These are phyloP conservation scores for Brachypalpus laphriformis DNA, from an alignment of 2,888 invertebrate species.

Conservation along the genomic window DNA sequence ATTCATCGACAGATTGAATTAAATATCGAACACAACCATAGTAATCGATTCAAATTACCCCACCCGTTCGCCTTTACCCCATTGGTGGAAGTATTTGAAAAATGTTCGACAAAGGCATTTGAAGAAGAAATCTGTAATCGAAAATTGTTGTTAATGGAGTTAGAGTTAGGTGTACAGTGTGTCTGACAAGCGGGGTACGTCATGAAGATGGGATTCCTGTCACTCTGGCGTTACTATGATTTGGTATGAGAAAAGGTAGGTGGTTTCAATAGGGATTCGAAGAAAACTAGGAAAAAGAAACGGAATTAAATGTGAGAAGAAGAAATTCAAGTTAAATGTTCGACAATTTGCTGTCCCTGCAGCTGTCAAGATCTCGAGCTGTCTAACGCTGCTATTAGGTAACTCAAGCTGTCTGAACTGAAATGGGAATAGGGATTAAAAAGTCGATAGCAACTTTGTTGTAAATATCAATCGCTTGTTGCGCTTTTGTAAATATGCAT, in stretches of 20 bases:
- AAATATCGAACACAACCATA: slow-evolving; percentile 10
- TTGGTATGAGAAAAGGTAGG: neutral
- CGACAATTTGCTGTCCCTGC: no score
- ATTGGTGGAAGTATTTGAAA: slow-evolving; percentile 19
- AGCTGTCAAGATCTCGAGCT: no score
- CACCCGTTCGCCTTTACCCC: slow-evolving; percentile 8
- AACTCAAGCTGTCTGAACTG: no score
- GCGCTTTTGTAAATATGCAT: no score
- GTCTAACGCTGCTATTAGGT: no score
- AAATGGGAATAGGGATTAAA: no score
- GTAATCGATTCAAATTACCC: slow-evolving; percentile 20
- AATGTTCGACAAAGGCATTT: slow-evolving; percentile 18
- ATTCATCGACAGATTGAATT: slow-evolving; percentile 48
- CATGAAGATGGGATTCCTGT: neutral
- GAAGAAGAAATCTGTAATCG: slow-evolving; percentile 19
- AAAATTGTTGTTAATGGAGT: slow-evolving; percentile 21
- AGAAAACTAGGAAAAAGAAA: neutral
- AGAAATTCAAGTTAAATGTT: neutral
- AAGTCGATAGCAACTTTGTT: no score
- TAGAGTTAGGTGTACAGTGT: neutral
- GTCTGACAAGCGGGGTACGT: neutral
- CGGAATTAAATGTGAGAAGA: neutral
- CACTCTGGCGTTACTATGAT: neutral
- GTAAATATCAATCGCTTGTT: no score
- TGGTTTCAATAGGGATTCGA: neutral